Base-by-base conservation (phyloP, 2,113 vertebrate genomes). In the Xiphophorus maculatus region DNA sequence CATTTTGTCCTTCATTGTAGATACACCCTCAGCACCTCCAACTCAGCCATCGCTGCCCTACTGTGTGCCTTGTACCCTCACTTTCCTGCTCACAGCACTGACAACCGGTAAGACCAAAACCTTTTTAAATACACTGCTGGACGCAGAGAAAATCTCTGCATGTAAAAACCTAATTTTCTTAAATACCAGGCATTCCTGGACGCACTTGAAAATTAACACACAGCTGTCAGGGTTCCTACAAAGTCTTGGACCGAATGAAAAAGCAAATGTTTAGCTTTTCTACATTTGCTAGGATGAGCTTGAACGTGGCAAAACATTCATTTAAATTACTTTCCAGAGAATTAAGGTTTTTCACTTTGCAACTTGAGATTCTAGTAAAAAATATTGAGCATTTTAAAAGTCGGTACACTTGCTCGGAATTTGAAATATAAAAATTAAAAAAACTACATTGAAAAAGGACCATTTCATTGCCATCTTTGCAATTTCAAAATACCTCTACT, bases 21-120 rank as follows among this genome's bases (percentile, higher is more conserved):
- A 73, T 99, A 98, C 66, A 98, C 96, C 1, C 87, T 99, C 79
- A 97, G 97, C 91, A 99, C 97, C 2, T 97, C 98, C 1, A 97
- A 98, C 87, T 98, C 97, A 3, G 97, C 98, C 48, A 98, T 99
- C 7, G 98, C 98, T 17, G 97, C 98, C 61, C 95, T 99, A 5
- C 96, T 99, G 17, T 99, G 97, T 73, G 97, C 97, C 28, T 94
- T 99, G 25, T 99, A 99, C 84, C 97, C 98, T 2, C 98, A 98
- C 79, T 99, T 99, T 80, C 98, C 98, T 0, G 96, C 97, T 71
- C 97, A 99, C 89, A 99, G 98, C 84, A 98, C 97, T 0, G 98
- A 99, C 87, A 99, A 99, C 89, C 93, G 97, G 98, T 99, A 93
- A 91, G 92, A 32, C 25, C 0, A 2, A 71, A 51, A 37, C 62